Conservation (phyloP, 2,797 vertebrate genomes). For the Amblyopsis hoosieri region DNA sequence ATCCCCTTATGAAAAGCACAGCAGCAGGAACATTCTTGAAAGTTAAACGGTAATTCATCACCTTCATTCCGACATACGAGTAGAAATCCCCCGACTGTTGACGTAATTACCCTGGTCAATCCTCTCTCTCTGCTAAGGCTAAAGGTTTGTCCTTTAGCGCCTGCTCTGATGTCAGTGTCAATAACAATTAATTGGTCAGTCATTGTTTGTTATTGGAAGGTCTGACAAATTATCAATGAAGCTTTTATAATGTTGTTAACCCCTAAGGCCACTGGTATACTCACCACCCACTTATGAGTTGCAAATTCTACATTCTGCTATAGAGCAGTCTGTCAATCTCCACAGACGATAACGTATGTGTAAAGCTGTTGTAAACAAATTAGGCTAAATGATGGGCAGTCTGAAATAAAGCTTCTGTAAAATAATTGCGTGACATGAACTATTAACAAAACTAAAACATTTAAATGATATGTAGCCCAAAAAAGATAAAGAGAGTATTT, state of each 20-base stretch:
- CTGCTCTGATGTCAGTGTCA: constrained; percentile 42
- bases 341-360: constrained; percentile 30
- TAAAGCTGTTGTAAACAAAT: constrained; percentile 1
- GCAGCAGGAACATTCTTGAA: constrained; percentile 10
- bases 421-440: no score
- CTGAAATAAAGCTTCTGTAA: no score
- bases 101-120: constrained; percentile 34
- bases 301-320: no score
- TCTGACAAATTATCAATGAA: constrained; percentile 48
- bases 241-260: constrained; percentile 30
- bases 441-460: no score
- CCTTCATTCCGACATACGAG: constrained; percentile 39
- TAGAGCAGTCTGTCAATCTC: constrained; percentile 26
- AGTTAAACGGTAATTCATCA: constrained; percentile 50
- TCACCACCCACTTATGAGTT: constrained; percentile 16
- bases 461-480: no score
- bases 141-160: constrained; percentile 33
- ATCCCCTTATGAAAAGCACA: constrained; percentile 41
- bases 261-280: background rate
- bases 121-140: constrained; percentile 14
- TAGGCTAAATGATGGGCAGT: constrained; percentile 37
- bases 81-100: constrained; percentile 28
- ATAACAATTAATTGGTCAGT: constrained; percentile 44
- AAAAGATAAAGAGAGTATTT: no score
- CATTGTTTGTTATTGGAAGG: constrained; percentile 43